Evolutionary conservation across 2,113 vertebrate species (phyloP), one percentile per base, ranked within the genome.

Genomic region (Dascyllus trimaculatus): DNA sequence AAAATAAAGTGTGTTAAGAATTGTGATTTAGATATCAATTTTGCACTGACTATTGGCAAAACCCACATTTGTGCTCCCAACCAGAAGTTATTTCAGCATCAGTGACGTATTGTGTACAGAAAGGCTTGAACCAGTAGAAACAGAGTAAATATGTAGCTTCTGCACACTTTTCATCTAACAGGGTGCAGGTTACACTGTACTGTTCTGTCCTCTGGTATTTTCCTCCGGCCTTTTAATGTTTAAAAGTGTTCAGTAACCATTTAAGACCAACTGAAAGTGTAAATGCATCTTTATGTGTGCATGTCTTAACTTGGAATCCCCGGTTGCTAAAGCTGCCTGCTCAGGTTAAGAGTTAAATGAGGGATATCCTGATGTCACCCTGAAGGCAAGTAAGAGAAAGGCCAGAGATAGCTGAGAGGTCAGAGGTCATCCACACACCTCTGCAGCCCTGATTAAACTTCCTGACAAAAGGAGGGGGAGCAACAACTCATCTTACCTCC

Each of bases 341-440:
- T 72, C 40, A 4, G 57, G 54, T 85, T 63, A 75, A 25, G 80
- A 69, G 70, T 81, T 75, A 81, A 90, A 88, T 74, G 46, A 75
- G 71, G 71, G 32, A 76, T 35, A 68, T 71, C 79, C 66, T 75
- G 74, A 84, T 71, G 45, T 52, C 40, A 54, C 52, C 56, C 63
- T 71, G 51, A 29, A 85, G 86, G 71, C 60, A 77, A 67, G 61
- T 74, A 58, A 75, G 56, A 80, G 69, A 84, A 88, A 89, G 61
- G 57, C 35, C 67, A 85, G 46, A 69, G 59, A 91, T 85, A 89
- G 5, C 72, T 49, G 11, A 35, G 32, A 57, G 61, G 84, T 86
- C 78, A 88, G 25, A 89, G 89, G 89, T 82, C 89, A 75, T 8
- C 54, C 49, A 49, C 85, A 85, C 89, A 87, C 86, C 89, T 88